These are phyloP conservation scores for Meandrina meandrites DNA, from an alignment of 92 coral and sea anemone species.

Conservation along the genomic window DNA sequence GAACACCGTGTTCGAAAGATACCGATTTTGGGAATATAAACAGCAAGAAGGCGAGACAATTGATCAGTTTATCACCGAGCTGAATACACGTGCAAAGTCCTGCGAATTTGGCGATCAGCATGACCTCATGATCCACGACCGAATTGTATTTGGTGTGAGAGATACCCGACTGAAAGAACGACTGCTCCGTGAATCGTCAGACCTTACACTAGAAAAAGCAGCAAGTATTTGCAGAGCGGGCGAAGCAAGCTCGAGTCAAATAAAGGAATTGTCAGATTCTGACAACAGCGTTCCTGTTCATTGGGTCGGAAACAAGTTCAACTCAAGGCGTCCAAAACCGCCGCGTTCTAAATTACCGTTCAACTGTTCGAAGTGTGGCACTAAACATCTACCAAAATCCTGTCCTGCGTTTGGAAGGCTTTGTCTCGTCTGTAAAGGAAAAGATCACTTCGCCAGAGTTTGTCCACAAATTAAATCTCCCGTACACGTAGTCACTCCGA, in stretches of 20 bases:
- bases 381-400: not conserved
- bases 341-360: slow-evolving; percentile 3
- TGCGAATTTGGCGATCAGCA: slow-evolving; percentile 39
- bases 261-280: no score
- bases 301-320: not conserved
- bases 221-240: no score
- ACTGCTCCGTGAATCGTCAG: no score
- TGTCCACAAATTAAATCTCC: slow-evolving; percentile 10
- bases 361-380: slow-evolving; percentile 22
- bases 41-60: slow-evolving; percentile 43
- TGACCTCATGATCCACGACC: slow-evolving; percentile 33
- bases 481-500: slow-evolving; percentile 17
- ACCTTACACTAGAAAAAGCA: no score
- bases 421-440: slow-evolving; percentile 11
- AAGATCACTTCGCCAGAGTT: slow-evolving; percentile 22
- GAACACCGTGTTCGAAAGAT: slow-evolving; percentile 48
- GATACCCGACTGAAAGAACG: no score
- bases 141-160: slow-evolving; percentile 30
- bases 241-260: no score
- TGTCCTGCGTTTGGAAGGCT: slow-evolving; percentile 17
- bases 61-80: slow-evolving; percentile 44
- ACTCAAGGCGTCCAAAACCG: not conserved
- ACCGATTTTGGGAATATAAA: slow-evolving; percentile 41
- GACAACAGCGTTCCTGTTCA: no score
- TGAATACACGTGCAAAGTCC: slow-evolving; percentile 36